Evolutionary conservation across 37 sponge, comb jelly and placozoan species (phyloP).

Genomic region (Mnemiopsis leidyi): DNA sequence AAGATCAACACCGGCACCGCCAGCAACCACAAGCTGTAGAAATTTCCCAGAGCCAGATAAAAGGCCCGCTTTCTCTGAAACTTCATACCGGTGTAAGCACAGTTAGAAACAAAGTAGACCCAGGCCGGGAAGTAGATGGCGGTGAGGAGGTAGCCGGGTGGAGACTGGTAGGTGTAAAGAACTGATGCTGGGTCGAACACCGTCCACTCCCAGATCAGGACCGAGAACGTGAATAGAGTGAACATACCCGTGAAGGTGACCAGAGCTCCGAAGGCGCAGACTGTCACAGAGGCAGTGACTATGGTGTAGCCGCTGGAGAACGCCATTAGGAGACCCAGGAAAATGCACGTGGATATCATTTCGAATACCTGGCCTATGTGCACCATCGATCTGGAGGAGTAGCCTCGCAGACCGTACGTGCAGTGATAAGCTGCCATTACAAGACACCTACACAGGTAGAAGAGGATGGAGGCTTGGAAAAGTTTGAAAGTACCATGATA

Average conservation of each 20-base stretch:
- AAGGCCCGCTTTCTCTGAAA: neutral
- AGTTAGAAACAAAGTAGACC: slow-evolving; percentile 18
- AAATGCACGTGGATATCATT: neutral
- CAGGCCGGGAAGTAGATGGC: neutral
- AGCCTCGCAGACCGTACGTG: neutral
- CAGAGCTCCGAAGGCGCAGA: neutral
- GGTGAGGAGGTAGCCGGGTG: slow-evolving; percentile 42
- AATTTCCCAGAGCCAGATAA: neutral
- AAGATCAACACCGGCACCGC: neutral
- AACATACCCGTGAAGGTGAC: slow-evolving; percentile 12
- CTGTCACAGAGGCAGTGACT: neutral
- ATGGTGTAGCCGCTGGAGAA: slow-evolving; percentile 30
- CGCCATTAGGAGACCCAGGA: slow-evolving; percentile 33
- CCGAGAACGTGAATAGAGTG: neutral
- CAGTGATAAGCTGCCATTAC: neutral
- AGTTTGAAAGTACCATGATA: slow-evolving; percentile 31
- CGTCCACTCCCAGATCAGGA: neutral
- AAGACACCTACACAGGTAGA: neutral
- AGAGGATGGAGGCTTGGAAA: neutral
- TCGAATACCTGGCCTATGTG: neutral
- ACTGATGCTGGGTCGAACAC: slow-evolving; percentile 55
- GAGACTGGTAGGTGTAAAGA: slow-evolving; percentile 42
- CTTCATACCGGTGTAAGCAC: neutral
- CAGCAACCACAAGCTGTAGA: slow-evolving; percentile 32
- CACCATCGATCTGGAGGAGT: neutral